A percentile compares a stretch with the other conserved stretches of the same genome.
Conservation (phyloP, 2,888 invertebrate genomes). For the Sarcophaga variegata region DNA sequence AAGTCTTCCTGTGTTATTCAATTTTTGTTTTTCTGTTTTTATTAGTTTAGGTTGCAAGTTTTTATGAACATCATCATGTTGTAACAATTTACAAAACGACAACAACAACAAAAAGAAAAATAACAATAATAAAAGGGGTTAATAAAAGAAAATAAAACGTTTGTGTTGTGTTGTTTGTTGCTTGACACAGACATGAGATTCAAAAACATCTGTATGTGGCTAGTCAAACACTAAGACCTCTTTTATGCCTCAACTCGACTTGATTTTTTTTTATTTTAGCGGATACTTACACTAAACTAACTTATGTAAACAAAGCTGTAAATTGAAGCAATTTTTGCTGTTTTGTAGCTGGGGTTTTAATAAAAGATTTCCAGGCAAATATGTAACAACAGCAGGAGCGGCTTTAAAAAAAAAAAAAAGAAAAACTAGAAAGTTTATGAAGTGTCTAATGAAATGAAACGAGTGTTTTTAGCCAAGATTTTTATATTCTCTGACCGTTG, state of each 20-base stretch:
- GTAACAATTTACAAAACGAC: constrained; percentile 49
- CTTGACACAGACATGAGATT: too few species aligned
- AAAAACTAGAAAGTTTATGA: background rate
- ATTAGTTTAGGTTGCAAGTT: constrained; percentile 23
- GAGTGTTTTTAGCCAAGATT: constrained; percentile 27
- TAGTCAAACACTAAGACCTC: constrained; percentile 38
- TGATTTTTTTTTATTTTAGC: background rate
- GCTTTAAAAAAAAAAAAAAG: background rate
- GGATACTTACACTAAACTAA: background rate
- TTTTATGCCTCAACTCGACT: background rate
- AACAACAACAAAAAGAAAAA: background rate
- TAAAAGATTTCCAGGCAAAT: constrained; percentile 39
- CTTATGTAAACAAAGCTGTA: background rate
- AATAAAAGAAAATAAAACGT: constrained; percentile 7
- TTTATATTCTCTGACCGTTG: background rate
- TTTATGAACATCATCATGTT: constrained; percentile 30
- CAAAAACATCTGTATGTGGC: constrained; percentile 26
- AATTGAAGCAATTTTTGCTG: background rate
- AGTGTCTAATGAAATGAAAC: constrained; percentile 44
- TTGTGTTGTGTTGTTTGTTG: too few species aligned
- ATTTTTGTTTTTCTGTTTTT: background rate
- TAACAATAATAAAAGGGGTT: background rate
- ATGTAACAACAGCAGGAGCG: background rate
- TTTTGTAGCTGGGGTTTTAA: constrained; percentile 2
- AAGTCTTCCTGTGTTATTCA: background rate